Evolutionary conservation across 1,140 invertebrate genomes (phyloP), one percentile per base, ranked within the genome.

Genomic region (Teleogryllus occipitalis): DNA sequence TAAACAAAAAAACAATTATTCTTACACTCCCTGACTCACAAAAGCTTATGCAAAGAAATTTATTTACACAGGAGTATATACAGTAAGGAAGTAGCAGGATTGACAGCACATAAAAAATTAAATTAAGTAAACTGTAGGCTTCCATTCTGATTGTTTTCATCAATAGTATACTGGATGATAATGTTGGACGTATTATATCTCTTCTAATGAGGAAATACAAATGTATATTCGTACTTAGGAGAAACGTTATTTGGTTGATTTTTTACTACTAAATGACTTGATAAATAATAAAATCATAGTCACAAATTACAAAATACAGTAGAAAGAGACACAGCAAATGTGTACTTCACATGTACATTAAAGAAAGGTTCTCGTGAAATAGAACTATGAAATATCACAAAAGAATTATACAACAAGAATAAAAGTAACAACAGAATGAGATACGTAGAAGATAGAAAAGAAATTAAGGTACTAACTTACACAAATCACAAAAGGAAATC

Each of bases 31-130:
- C 18, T 65, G 54, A 65, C 54, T 65, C 54, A 18, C 54, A 65
- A 65, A 65, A 65, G 54, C 54, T 65, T 18, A 65, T 65, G 54
- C 54, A 18, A 65, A 65, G 10, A 14, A 65, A 65, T 65, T 65
- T 65, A 65, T 65, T 14, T 65, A 65, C 54, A 65, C 54, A 65
- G 54, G 54, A 65, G 54, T 65, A 65, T 65, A 65, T 65, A 65
- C 54, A 65, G 54, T 65, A 65, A 10, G 18, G 54, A 65, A 65
- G 18, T 65, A 65, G 54, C 54, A 65, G 54, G 54, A 14, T 18
- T 65, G 10, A 65, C 10, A 65, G 54, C 54, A 65, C 54, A 65
- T 65, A 65, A 65, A 65, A 39, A 65, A 65, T 65, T 65, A 18
- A 65, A 65, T 65, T 10, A 65, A 65, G 54, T 14, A 65, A 65